A percentile compares a stretch with the other conserved stretches of the same genome.
phyloP scores from a whole-genome alignment of 37 sponge, comb jelly and placozoan species.

The Mnemiopsis leidyi region DNA sequence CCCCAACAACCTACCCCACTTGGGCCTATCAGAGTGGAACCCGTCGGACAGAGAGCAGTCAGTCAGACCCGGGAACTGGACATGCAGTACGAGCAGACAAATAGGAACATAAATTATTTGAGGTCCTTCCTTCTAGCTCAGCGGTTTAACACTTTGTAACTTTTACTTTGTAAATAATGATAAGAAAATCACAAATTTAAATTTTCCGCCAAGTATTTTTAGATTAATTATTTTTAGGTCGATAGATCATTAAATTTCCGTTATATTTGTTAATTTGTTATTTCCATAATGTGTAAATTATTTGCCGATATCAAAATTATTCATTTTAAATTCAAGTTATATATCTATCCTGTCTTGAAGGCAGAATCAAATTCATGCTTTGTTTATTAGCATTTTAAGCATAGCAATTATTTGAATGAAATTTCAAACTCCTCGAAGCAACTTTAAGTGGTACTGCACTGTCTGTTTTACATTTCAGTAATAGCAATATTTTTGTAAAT shows the following conservation, averaged over 20 bases:
- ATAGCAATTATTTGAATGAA: too few species aligned
- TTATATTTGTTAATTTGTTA: neutral
- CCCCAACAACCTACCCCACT: too few species aligned
- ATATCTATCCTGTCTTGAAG: neutral
- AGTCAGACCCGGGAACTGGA: neutral
- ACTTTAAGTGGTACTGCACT: too few species aligned
- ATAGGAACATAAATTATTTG: constrained; percentile 33
- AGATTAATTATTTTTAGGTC: neutral
- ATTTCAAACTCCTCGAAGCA: too few species aligned
- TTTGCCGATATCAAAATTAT: neutral
- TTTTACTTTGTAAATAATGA: too few species aligned
- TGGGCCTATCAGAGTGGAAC: too few species aligned
- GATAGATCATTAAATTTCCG: neutral
- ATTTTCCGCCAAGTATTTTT: neutral
- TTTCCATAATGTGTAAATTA: neutral
- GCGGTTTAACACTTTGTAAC: constrained; percentile 13
- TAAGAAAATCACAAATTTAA: neutral
- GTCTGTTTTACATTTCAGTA: too few species aligned
- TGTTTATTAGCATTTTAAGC: too few species aligned
- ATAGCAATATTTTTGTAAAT: too few species aligned
- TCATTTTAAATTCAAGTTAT: neutral
- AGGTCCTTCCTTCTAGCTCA: constrained; percentile 20
- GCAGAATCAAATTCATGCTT: neutral
- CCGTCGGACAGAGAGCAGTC: too few species aligned
- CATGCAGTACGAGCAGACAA: constrained; percentile 44